Evolutionary conservation across 2,888 invertebrate species (phyloP), one percentile per base, ranked within the genome.

Genomic region (Nesidiocoris tenuis): DNA sequence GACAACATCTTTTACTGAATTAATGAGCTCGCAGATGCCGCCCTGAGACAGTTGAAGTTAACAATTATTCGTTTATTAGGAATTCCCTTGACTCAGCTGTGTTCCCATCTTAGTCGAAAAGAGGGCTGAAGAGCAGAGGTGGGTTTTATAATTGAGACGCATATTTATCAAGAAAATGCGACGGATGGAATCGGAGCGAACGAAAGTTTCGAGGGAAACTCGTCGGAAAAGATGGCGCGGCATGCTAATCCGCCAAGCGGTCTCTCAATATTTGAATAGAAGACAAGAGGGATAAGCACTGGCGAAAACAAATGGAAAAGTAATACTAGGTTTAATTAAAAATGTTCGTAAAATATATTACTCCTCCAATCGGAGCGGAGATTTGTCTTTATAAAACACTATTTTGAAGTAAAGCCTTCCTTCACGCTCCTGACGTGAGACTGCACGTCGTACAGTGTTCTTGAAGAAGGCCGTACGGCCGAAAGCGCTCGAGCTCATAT

Each of bases 31-130:
- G 39, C 39, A 39, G 39, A 39, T 12, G 39, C 5, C 39, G 39
- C 5, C 39, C 39, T 3, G 39, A 39, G 39, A 39, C 39, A 39
- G 39, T 12, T 39, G 39, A 65, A 65, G 65, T 65, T 65, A 25
- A 65, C 65, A 65, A 65, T 65, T 65, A 65, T 65, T 24, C 65
- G 65, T 65, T 65, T 65, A 65, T 65, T 65, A 65, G 65, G 65
- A 65, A 65, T 65, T 65, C 65, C 18, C 39, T 39, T 19, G 25
- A 65, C 65, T 65, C 65, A 65, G 25, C 25, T 65, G 65, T 65
- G 65, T 65, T 63, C 17, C 65, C 24, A 25, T 65, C 65, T 65
- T 65, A 65, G 25, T 39, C 19, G 39, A 65, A 65, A 65, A 39
- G 65, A 65, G 39, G 39, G 39, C 12, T 39, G 12, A 39, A 39